Percentiles rank a stretch among this genome's conserved stretches.
Evolutionary conservation across 2,888 invertebrate genomes (phyloP).

Genomic region (Xanthia togata): DNA sequence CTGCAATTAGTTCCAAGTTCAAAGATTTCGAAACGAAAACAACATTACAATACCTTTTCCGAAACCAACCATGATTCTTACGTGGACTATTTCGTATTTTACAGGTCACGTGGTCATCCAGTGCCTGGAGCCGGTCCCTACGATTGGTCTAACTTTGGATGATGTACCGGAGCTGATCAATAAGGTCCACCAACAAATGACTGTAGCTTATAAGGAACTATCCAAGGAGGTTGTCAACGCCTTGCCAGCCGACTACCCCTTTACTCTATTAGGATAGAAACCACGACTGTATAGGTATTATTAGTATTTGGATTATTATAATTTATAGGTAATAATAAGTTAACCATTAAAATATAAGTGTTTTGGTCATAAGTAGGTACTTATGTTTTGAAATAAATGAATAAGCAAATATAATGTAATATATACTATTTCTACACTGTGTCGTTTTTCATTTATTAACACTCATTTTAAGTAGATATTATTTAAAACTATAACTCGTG

Average conservation of each 20-base stretch:
- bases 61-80: background rate
- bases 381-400: slow-evolving; percentile 15
- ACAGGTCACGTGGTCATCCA: slow-evolving; percentile 89
- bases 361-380: background rate
- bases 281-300: slow-evolving; percentile 37
- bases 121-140: slow-evolving; percentile 87
- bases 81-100: slow-evolving; percentile 49
- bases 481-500: background rate
- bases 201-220: slow-evolving; percentile 83
- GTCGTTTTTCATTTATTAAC: background rate
- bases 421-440: background rate
- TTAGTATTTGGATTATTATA: slow-evolving; percentile 26
- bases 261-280: slow-evolving; percentile 71
- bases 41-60: background rate
- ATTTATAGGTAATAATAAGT: background rate
- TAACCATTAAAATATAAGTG: background rate
- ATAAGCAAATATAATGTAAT: background rate
- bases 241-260: slow-evolving; percentile 83
- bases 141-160: slow-evolving; percentile 82
- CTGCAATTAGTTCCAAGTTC: background rate
- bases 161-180: slow-evolving; percentile 86
- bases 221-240: slow-evolving; percentile 83
- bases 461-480: background rate
- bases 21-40: background rate
- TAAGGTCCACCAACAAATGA: slow-evolving; percentile 84